These are phyloP conservation scores for Hozukius guyotensis DNA, from an alignment of 2,797 vertebrate species.

Conservation along the genomic window DNA sequence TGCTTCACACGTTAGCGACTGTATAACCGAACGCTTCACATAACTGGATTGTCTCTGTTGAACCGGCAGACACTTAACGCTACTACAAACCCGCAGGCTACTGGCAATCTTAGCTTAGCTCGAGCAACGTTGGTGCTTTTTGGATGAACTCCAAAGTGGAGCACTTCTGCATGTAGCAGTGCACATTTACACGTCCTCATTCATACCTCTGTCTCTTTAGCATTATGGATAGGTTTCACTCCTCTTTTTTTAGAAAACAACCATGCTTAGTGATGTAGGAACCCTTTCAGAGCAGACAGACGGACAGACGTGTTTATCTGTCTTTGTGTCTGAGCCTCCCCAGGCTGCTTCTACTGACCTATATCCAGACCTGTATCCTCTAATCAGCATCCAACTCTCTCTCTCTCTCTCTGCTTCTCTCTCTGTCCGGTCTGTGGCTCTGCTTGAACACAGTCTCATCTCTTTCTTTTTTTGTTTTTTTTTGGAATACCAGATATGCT, in stretches of 20 bases:
- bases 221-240: constrained; percentile 24
- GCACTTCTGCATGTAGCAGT: constrained; percentile 55
- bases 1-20: constrained; percentile 34
- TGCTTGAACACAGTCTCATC: constrained; percentile 57
- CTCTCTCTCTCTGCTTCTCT: constrained; percentile 25
- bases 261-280: constrained; percentile 30
- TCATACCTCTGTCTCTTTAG: constrained; percentile 19
- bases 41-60: constrained; percentile 26
- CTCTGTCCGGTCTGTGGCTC: constrained; percentile 54
- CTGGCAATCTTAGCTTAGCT: constrained; percentile 21
- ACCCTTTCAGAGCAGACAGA: constrained; percentile 47
- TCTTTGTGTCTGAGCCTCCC: constrained; percentile 76
- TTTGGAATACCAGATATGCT: constrained; percentile 82
- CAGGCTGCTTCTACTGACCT: constrained; percentile 79
- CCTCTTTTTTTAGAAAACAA: neutral
- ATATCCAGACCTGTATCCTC: constrained; percentile 68
- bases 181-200: constrained; percentile 22
- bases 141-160: constrained; percentile 29
- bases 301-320: constrained; percentile 67
- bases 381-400: constrained; percentile 57
- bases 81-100: constrained; percentile 4
- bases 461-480: constrained; percentile 45
- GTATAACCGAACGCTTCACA: constrained; percentile 3
- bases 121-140: constrained; percentile 51
- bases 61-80: constrained; percentile 13